Conservation (phyloP, 2,113 vertebrate genomes). For the Todiramphus saurophagus region DNA sequence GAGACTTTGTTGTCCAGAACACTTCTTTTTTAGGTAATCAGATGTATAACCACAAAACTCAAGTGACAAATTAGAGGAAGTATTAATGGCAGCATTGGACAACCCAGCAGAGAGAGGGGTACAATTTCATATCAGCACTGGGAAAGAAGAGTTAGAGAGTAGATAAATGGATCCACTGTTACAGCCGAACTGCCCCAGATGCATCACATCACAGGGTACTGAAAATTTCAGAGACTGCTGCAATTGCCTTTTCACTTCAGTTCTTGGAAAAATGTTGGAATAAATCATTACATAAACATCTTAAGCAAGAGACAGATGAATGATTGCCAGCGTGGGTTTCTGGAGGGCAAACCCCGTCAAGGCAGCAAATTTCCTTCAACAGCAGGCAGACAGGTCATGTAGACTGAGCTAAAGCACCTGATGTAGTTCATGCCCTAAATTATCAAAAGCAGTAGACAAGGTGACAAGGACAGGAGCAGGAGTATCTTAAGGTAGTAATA, state of each 20-base stretch:
- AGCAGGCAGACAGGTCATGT: not conserved
- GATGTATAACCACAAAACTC: not conserved
- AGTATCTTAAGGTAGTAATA: not conserved
- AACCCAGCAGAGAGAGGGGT: not conserved
- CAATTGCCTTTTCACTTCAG: not conserved
- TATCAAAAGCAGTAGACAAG: not conserved
- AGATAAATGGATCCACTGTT: not conserved
- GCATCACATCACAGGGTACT: not conserved
- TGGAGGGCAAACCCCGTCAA: not conserved
- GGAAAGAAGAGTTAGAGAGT: not conserved
- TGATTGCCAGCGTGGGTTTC: not conserved
- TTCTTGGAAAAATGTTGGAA: slow-evolving; percentile 40
- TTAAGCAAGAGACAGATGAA: not conserved
- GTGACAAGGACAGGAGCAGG: not conserved
- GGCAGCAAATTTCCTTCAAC: not conserved
- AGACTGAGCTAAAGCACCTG: not conserved
- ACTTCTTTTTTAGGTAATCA: not conserved
- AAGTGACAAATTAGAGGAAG: not conserved
- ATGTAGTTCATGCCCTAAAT: not conserved
- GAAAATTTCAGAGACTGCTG: not conserved
- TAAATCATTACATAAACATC: not conserved
- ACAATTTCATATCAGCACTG: rapidly evolving
- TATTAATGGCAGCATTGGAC: not conserved
- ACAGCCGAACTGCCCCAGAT: not conserved
- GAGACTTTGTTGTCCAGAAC: not conserved